phyloP scores from a whole-genome alignment of 2,113 vertebrate genomes.

The Notarius lentiginosus region DNA sequence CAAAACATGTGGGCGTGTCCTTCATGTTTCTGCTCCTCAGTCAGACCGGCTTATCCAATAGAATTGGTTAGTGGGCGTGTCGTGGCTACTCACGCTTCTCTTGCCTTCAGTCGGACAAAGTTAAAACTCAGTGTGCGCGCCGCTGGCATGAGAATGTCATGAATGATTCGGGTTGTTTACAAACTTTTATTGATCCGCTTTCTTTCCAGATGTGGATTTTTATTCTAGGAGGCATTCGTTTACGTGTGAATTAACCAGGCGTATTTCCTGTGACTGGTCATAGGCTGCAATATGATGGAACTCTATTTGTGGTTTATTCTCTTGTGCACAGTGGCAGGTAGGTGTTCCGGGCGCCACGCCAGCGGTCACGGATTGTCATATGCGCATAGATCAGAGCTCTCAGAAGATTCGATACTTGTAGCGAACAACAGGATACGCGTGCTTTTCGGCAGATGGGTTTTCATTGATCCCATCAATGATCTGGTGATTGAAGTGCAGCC shows the following conservation, averaged over 20 bases:
- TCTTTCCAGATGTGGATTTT: too few species aligned
- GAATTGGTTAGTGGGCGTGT: too few species aligned
- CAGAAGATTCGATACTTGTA: conserved; percentile 80
- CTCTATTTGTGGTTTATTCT: conserved; percentile 61
- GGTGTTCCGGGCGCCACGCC: conserved; percentile 51
- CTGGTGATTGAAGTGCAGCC: conserved; percentile 89
- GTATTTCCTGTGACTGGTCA: too few species aligned
- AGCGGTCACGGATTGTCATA: conserved; percentile 69
- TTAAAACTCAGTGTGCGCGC: too few species aligned
- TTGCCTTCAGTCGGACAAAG: too few species aligned
- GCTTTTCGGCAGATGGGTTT: conserved; percentile 87
- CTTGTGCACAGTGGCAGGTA: conserved; percentile 64
- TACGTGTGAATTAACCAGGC: too few species aligned
- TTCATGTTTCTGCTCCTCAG: background rate
- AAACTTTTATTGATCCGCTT: too few species aligned
- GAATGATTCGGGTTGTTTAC: too few species aligned
- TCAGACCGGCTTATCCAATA: conserved; percentile 35
- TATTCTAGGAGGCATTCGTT: too few species aligned
- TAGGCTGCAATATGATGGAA: too few species aligned
- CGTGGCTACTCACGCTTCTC: too few species aligned
- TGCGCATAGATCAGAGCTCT: conserved; percentile 70
- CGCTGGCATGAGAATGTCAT: too few species aligned
- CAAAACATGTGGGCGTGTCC: background rate
- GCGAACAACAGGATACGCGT: conserved; percentile 89
- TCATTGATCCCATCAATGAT: conserved; percentile 86